Conservation (phyloP, 1,140 invertebrate species). For the Drosophila pectinifera region DNA sequence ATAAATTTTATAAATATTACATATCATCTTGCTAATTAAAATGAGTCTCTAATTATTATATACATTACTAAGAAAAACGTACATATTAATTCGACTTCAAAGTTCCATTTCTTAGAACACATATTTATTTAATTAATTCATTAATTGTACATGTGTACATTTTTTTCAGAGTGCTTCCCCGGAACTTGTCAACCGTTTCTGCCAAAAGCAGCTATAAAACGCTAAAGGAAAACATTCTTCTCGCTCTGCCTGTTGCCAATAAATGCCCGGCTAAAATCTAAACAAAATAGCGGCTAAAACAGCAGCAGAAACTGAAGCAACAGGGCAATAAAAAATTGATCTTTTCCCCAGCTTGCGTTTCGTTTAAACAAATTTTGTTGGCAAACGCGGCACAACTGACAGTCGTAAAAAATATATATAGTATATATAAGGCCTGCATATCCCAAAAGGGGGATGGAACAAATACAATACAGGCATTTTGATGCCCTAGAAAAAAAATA, state of each 20-base stretch:
- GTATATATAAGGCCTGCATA: constrained; percentile 5
- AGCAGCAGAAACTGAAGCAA: constrained; percentile 32
- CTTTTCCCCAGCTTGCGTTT: constrained; percentile 15
- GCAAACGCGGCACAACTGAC: constrained; percentile 55
- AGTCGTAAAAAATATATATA: constrained; percentile 47
- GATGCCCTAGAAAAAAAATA: not conserved
- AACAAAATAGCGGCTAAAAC: constrained; percentile 31
- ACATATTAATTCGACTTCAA: not conserved
- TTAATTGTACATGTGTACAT: not conserved
- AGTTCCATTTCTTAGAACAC: not conserved
- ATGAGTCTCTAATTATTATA: no score
- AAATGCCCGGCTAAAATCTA: constrained; percentile 41
- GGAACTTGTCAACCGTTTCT: constrained; percentile 26
- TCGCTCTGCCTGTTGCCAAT: constrained; percentile 21
- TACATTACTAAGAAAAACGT: no score
- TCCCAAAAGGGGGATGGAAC: not conserved
- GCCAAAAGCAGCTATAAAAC: constrained; percentile 15
- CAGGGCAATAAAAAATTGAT: constrained; percentile 52
- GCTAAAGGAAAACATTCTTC: constrained; percentile 11
- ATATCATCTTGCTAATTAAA: no score
- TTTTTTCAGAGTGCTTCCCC: not conserved
- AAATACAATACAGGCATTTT: not conserved
- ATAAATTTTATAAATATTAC: not conserved
- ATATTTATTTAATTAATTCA: not conserved
- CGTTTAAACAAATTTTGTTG: constrained; percentile 58